These are phyloP conservation scores for Xenopus borealis DNA, from an alignment of 2,113 vertebrate species.

Conservation along the genomic window DNA sequence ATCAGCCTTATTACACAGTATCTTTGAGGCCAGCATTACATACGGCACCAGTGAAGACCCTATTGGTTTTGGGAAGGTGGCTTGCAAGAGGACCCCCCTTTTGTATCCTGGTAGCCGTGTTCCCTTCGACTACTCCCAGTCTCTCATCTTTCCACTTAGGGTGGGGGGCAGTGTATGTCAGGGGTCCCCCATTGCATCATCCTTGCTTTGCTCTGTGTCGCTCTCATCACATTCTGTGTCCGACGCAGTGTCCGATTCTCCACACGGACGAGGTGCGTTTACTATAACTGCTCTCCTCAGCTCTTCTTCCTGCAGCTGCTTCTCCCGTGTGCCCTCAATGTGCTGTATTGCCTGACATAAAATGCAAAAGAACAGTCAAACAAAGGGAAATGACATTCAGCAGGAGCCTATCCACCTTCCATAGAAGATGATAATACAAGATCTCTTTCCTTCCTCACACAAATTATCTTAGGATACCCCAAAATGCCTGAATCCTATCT, in stretches of 20 bases:
- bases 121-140: constrained; percentile 3
- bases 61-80: constrained; percentile 19
- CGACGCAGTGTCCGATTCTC: constrained; percentile 83
- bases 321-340: constrained; percentile 93
- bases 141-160: constrained; percentile 33
- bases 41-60: constrained; percentile 21
- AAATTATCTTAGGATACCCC: no score
- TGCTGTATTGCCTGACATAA: constrained; percentile 90
- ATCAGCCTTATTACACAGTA: constrained; percentile 36
- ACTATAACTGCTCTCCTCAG: constrained; percentile 88
- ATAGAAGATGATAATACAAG: no score
- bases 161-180: constrained; percentile 63
- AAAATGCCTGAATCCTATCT: no score
- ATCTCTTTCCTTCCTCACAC: no score
- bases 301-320: constrained; percentile 76
- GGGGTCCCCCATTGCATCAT: constrained; percentile 68
- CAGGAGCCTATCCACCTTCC: no score
- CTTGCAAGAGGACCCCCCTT: constrained; percentile 1
- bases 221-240: constrained; percentile 85
- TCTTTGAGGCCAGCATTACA: constrained; percentile 31
- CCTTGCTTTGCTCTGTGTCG: constrained; percentile 73
- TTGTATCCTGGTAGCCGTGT: constrained; percentile 12
- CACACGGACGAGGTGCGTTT: constrained; percentile 70
- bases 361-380: no score
- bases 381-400: no score